Base-by-base conservation (phyloP, 23 tunicate species). In the Aplidium turbinatum region DNA sequence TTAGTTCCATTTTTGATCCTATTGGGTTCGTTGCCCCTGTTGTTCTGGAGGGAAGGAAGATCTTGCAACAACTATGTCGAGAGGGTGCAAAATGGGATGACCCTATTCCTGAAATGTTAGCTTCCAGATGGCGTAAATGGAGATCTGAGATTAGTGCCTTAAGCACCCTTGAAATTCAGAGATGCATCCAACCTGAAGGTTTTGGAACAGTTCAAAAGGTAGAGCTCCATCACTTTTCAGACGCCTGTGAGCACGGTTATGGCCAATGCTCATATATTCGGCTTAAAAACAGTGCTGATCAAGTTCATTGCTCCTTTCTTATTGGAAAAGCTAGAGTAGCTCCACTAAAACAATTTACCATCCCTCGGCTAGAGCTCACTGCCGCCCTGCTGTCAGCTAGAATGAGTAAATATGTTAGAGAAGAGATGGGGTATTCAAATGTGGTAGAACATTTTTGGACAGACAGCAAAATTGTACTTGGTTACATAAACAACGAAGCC, bases 281-380 rank as follows among this genome's bases (percentile, higher is more conserved):
- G 1, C 4, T 63, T 24, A 40, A 46, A 31, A 62, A 63, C 46
- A 20, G n/a, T 0, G 30, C 5, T 40, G 57, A 31, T 3, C 0
- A 62, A 11, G 57, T 77, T 45, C 53, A 40, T 19, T 77, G 82
- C 38, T 38, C 74, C 33, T 30, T 77, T 38, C 6, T 77, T 6
- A 63, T 33, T 4, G 82, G 82, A 4, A 77, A 62, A 38, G 68
- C 82, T 33, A 62, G 82, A 38, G 57, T 77, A 3, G 34, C 72
- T 0, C 82, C 82, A 3, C 34, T 77, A 20, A 62, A 63, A 28
- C 70, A 34, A 19, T 16, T 60, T 13, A 38, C 74, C 25, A 45
- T 77, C n/a, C 82, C 73, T 4, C 38, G 74, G 1, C 38, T 77
- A 22, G 68, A 60, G n/a, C 35, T 60, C 7, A 60, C 68, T 6